These are phyloP conservation scores for Pterophyllum scalare DNA, from an alignment of 2,113 vertebrate genomes.

Conservation along the genomic window DNA sequence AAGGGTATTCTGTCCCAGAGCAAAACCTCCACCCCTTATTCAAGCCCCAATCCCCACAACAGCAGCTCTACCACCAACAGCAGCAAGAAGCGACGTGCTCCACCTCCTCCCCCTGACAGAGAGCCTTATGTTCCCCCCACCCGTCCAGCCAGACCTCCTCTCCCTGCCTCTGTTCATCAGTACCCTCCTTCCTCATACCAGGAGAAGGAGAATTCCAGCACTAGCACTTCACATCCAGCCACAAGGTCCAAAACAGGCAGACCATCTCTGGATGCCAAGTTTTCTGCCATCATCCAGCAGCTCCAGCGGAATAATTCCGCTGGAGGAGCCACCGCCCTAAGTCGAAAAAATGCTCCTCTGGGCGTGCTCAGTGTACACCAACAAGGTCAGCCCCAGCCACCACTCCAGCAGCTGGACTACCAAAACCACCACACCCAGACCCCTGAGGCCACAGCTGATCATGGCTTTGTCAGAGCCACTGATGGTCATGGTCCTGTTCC, in stretches of 20 bases:
- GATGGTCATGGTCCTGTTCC: slow-evolving; percentile 69
- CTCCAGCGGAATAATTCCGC: slow-evolving; percentile 80
- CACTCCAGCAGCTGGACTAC: slow-evolving; percentile 51
- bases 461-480: slow-evolving; percentile 42
- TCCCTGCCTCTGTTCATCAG: slow-evolving; percentile 28
- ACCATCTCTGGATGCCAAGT: slow-evolving; percentile 80
- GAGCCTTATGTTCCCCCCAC: slow-evolving; percentile 61
- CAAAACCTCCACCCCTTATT: slow-evolving; percentile 65
- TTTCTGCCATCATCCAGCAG: slow-evolving; percentile 80
- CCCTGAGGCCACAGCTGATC: slow-evolving; percentile 38
- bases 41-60: slow-evolving; percentile 81
- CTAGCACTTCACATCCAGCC: slow-evolving; percentile 32
- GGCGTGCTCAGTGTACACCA: slow-evolving; percentile 71
- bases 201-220: slow-evolving; percentile 76
- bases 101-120: slow-evolving; percentile 82
- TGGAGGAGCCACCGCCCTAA: slow-evolving; percentile 17
- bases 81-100: slow-evolving; percentile 89
- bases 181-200: slow-evolving; percentile 30
- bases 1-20: slow-evolving; percentile 76
- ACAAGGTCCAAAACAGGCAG: slow-evolving; percentile 70
- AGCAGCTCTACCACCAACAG: slow-evolving; percentile 60
- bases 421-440: slow-evolving; percentile 30
- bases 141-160: slow-evolving; percentile 63
- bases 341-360: slow-evolving; percentile 76
- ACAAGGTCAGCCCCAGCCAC: slow-evolving; percentile 36